Conservation (phyloP, 2,113 vertebrate genomes). For the Shinisaurus crocodilurus region DNA sequence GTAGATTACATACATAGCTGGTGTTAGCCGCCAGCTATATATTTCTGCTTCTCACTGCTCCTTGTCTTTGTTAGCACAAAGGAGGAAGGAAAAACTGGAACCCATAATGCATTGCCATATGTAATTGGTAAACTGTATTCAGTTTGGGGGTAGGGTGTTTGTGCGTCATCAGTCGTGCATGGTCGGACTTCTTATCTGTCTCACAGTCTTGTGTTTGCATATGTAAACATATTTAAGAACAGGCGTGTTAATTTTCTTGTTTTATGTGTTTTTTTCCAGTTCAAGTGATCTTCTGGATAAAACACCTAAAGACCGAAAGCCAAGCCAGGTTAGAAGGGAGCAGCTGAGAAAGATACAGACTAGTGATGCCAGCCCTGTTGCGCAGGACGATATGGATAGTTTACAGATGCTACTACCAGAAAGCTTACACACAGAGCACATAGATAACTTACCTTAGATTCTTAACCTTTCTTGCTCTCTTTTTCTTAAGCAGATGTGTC, state of each 20-base stretch:
- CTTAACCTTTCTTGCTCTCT: conserved; percentile 26
- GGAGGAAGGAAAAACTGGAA: not conserved
- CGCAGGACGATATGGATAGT: conserved; percentile 53
- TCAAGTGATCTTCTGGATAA: conserved; percentile 56
- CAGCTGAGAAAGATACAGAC: conserved; percentile 53
- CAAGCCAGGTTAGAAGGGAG: conserved; percentile 62
- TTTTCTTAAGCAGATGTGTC: conserved; percentile 37
- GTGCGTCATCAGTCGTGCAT: not conserved
- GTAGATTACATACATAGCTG: too few species aligned
- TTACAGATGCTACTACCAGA: conserved; percentile 48
- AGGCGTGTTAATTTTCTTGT: conserved; percentile 15
- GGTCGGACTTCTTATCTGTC: not conserved
- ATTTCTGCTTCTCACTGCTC: not conserved
- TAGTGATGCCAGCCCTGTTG: conserved; percentile 24
- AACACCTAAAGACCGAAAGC: conserved; percentile 59
- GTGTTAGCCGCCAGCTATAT: too few species aligned
- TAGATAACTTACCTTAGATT: conserved; percentile 72
- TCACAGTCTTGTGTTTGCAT: not conserved
- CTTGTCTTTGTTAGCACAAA: not conserved
- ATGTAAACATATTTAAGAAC: not conserved
- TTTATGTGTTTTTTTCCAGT: not conserved
- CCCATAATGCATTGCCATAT: too few species aligned
- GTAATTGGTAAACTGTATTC: not conserved
- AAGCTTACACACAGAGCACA: conserved; percentile 60
- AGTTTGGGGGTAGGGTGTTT: not conserved